Evolutionary conservation across 2,888 invertebrate species (phyloP), one percentile per base, ranked within the genome.

Genomic region (Epicampocera succincta): DNA sequence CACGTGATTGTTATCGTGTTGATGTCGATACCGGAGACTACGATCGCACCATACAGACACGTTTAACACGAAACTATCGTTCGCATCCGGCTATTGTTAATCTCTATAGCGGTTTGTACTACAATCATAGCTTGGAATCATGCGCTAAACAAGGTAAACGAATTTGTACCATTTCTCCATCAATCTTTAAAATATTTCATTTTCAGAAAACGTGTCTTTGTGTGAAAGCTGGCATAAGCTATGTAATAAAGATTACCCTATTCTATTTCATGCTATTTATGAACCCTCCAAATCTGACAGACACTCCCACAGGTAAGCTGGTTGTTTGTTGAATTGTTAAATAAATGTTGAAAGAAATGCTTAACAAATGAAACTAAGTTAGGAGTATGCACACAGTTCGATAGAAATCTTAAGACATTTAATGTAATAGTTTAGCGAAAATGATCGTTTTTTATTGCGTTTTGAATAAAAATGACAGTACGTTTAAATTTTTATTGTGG

Each of bases 41-140:
- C 83, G 92, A 96, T 89, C 91, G 92, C 0, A 90, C 92, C 52
- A 93, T 94, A 86, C 93, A 95, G 50, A 95, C 95, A 2, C 96
- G 96, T 92, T 91, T 97, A 56, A 91, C 93, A 19, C 91, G 93
- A 83, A 97, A 96, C 91, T 97, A 94, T 90, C 93, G 97, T 44
- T 95, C 94, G 17, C 94, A 96, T 90, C 90, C 92, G 13, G 93
- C 90, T 84, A 95, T 94, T 87, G 91, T 97, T 3, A 84, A 89
- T 1, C 89, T 96, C 9, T 94, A 96, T 0, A 97, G 95, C 86
- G 84, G 92, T 65, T 88, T 95, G 65, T 97, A 96, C 90, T 97
- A 97, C 86, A 91, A 94, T 0, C 91, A 92, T 66, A 93, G 94
- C 86, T 90, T 97, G 0, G 85, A 90, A 85, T 92, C 93, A 75